Evolutionary conservation across 2,888 invertebrate species (phyloP), one percentile per base, ranked within the genome.

Genomic region (Diachrysia chrysitis): DNA sequence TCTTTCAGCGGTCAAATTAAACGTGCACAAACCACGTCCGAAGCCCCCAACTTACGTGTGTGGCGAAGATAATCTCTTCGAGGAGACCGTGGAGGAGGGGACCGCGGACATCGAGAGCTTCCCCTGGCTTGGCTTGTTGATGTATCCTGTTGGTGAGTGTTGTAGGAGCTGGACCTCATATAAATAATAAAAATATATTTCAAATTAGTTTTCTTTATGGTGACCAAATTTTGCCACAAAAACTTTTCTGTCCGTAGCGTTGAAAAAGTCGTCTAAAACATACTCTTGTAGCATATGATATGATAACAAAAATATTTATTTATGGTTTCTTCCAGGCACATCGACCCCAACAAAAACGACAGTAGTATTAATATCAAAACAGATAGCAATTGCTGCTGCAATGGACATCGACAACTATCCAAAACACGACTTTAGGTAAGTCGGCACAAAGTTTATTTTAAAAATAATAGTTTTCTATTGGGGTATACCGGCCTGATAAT

Each of bases 101-200:
- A 14, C 55, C 0, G 81, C 71, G 0, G 57, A 62, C 1, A 81
- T 89, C 1, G 81, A 86, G 29, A 81, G 62, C 0, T 90, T 85
- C 19, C 90, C 90, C 0, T 90, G 90, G 90, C 76, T 90, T 19
- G 90, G 90, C 0, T 65, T 84, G 1, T 76, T 90, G 0, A 70
- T 83, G 6, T 90, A 89, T 65, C 83, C 86, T 0, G 25, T 73
- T 25, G 69, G 90, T 89, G 73, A 78, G 82, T 69, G 9, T 0
- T 23, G 17, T 10, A 17, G 12, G 19, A 42, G n/a, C n/a, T 4
- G 3, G 37, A 4, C 3, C 25, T 25, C 5, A n/a, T n/a, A n/a
- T n/a, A n/a, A n/a, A n/a, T n/a, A n/a, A n/a, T n/a, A n/a, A n/a
- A n/a, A n/a, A n/a, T n/a, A n/a, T n/a, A n/a, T n/a, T n/a, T n/a